These are phyloP conservation scores for Anolis apletophallus DNA, from an alignment of 2,797 vertebrate genomes.

Conservation along the genomic window DNA sequence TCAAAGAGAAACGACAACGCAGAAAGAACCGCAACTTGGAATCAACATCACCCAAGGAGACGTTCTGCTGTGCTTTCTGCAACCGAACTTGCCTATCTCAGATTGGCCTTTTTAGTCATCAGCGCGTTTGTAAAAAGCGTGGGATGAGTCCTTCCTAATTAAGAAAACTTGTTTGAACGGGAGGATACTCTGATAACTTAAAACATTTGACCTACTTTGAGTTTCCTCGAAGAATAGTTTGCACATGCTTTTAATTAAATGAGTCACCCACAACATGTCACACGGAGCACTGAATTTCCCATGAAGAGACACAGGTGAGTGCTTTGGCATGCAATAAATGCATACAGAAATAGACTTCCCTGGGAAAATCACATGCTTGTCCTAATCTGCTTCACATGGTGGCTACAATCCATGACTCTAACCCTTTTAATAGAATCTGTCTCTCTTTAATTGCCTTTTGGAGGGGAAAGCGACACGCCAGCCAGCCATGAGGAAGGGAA, in stretches of 20 bases:
- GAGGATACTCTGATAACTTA: no score
- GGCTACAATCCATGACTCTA: not conserved
- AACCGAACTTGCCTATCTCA: no score
- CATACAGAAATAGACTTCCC: not conserved
- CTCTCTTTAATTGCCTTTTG: not conserved
- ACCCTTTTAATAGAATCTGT: fast-evolving
- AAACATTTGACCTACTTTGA: not conserved
- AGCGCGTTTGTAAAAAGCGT: no score
- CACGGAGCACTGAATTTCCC: not conserved
- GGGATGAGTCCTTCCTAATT: no score
- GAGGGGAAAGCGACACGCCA: no score
- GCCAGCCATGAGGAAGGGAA: not conserved
- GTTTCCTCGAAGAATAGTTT: not conserved
- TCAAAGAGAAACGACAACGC: no score
- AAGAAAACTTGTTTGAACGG: not conserved
- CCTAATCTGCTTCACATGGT: no score
- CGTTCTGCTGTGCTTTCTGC: no score
- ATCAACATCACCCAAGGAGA: no score
- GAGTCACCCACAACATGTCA: not conserved
- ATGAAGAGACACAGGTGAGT: not conserved
- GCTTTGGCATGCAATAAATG: not conserved
- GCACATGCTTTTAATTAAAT: not conserved
- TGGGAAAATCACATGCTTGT: no score
- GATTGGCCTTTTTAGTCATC: no score
- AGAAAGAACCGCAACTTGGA: no score